phyloP scores from a whole-genome alignment of 2,888 invertebrate species.

The Leucania comma region DNA sequence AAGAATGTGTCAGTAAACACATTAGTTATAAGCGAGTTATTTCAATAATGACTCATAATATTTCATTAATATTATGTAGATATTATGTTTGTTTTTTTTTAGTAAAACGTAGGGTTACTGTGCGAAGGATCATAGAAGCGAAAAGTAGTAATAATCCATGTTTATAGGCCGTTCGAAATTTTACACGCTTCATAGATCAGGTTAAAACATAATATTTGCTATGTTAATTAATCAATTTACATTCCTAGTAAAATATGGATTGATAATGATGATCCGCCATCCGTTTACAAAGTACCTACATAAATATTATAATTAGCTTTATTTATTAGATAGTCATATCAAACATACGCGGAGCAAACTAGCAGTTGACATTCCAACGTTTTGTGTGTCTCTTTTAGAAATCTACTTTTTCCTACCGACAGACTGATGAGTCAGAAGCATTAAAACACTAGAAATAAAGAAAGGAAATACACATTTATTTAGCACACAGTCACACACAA shows the following conservation, averaged over 20 bases:
- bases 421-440: not conserved
- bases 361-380: not conserved
- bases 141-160: constrained; percentile 6
- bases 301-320: constrained; percentile 18
- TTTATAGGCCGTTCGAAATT: constrained; percentile 17
- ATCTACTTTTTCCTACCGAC: not conserved
- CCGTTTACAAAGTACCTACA: not conserved
- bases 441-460: not conserved
- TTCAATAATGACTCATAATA: constrained; percentile 18
- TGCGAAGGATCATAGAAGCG: too few species aligned
- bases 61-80: not conserved
- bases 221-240: constrained; percentile 44
- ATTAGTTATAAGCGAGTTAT: constrained; percentile 23
- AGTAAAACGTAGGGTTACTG: not conserved
- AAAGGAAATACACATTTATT: too few species aligned
- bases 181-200: not conserved
- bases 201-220: constrained; percentile 39
- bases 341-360: not conserved
- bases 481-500: too few species aligned
- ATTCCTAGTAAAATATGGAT: constrained; percentile 37
- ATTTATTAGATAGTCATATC: constrained; percentile 37
- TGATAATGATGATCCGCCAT: constrained; percentile 13
- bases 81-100: not conserved
- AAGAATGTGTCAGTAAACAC: constrained; percentile 39
- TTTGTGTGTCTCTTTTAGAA: not conserved